Conservation (phyloP, 2,797 vertebrate species). For the Typhlichthys eigenmanni region DNA sequence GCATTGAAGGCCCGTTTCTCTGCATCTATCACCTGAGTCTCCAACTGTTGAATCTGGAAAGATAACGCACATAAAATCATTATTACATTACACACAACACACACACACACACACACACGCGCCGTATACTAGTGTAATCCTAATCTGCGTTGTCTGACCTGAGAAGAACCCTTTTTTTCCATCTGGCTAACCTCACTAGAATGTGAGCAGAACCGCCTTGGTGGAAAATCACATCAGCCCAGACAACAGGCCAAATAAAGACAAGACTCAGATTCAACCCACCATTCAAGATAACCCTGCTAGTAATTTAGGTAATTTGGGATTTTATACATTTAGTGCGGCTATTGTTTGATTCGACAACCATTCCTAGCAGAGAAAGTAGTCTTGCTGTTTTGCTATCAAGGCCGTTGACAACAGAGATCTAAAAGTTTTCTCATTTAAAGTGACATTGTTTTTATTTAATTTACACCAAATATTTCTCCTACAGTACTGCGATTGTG, state of each 20-base stretch:
- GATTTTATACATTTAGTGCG: too few species aligned
- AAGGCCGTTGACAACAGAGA: too few species aligned
- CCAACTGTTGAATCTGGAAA: conserved; percentile 93
- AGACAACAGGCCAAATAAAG: conserved; percentile 50
- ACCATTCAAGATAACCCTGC: conserved; percentile 26
- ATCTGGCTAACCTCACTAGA: conserved; percentile 8
- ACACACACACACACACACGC: not conserved
- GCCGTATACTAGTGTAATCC: not conserved
- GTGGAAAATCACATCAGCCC: conserved; percentile 31
- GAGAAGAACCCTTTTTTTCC: conserved; percentile 10
- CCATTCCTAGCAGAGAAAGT: too few species aligned
- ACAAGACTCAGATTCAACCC: conserved; percentile 18
- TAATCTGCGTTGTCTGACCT: not conserved
- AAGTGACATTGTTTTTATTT: too few species aligned
- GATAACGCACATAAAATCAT: conserved; percentile 3
- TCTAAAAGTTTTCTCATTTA: too few species aligned
- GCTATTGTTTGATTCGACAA: too few species aligned
- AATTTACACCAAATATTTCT: not conserved
- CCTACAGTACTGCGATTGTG: conserved; percentile 6
- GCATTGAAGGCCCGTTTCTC: conserved; percentile 89
- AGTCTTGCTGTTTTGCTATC: too few species aligned
- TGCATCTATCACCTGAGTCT: conserved; percentile 91
- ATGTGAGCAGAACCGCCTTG: conserved; percentile 7
- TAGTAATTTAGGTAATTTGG: not conserved
- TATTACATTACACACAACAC: not conserved